Evolutionary conservation across 2,888 invertebrate species (phyloP).

Genomic region (Polylopha cassiicola): DNA sequence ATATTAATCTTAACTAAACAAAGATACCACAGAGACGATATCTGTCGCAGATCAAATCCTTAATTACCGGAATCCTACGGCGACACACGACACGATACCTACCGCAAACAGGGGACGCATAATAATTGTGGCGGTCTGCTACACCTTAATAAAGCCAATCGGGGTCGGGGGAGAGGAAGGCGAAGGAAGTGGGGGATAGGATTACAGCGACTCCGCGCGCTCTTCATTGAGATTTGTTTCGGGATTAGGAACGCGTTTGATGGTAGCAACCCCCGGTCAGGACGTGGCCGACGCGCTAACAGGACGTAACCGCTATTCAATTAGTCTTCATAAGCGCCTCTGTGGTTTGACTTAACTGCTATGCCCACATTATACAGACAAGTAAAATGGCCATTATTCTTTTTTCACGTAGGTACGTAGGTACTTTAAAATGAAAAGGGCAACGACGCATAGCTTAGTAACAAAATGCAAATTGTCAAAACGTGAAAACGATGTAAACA

Average conservation of each 20-base stretch:
- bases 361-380: no score
- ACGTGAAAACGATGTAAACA: conserved; percentile 16
- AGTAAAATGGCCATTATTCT: no score
- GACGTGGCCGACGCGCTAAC: conserved; percentile 46
- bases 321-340: conserved; percentile 42
- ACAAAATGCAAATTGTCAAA: conserved; percentile 6
- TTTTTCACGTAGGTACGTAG: no score
- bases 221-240: conserved; percentile 77
- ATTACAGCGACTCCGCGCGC: conserved; percentile 64
- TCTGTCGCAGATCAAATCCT: conserved; percentile 65
- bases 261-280: conserved; percentile 58
- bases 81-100: conserved; percentile 69
- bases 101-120: conserved; percentile 76
- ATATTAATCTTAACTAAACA: conserved; percentile 22
- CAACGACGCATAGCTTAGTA: no score
- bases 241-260: conserved; percentile 72
- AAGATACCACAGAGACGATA: conserved; percentile 50
- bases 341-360: conserved; percentile 13
- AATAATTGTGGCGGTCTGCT: conserved; percentile 77
- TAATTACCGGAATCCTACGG: conserved; percentile 71
- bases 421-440: no score
- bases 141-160: conserved; percentile 78
- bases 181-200: conserved; percentile 45
- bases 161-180: conserved; percentile 43
- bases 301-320: conserved; percentile 43